Evolutionary conservation across 2,888 invertebrate species (phyloP).

Genomic region (Lymantria monacha): DNA sequence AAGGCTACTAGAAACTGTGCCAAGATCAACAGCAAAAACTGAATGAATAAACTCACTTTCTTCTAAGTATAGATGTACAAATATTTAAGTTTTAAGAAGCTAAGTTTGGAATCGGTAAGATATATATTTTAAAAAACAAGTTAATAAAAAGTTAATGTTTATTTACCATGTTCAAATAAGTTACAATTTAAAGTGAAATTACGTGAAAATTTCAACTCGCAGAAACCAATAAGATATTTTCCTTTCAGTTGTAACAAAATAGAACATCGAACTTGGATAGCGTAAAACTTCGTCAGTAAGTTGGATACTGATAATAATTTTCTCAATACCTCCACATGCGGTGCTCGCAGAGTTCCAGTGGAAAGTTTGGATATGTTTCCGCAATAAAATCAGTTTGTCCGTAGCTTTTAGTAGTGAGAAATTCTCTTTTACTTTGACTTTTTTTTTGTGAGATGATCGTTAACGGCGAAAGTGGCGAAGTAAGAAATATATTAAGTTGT

Average conservation of each 20-base stretch:
- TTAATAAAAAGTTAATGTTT: too few species aligned
- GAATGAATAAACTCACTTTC: too few species aligned
- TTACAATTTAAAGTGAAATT: too few species aligned
- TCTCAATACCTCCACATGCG: conserved; percentile 9
- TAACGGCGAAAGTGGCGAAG: background rate
- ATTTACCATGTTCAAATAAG: too few species aligned
- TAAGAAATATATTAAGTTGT: background rate
- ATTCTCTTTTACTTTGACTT: background rate
- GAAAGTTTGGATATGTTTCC: conserved; percentile 8
- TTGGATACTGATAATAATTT: conserved; percentile 11
- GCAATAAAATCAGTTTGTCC: conserved; percentile 21
- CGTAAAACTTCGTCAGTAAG: too few species aligned
- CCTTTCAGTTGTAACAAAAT: background rate
- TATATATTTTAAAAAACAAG: too few species aligned
- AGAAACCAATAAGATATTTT: background rate
- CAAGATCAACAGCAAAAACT: too few species aligned
- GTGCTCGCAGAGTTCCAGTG: conserved; percentile 6
- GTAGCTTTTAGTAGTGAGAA: background rate
- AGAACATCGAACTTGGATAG: too few species aligned
- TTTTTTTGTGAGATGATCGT: background rate
- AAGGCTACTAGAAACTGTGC: too few species aligned
- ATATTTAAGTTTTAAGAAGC: too few species aligned
- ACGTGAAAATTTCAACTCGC: background rate
- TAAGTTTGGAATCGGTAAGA: too few species aligned
- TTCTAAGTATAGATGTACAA: too few species aligned